Evolutionary conservation across 2,888 invertebrate species (phyloP), one percentile per base, ranked within the genome.

Genomic region (Melanargia galathea): DNA sequence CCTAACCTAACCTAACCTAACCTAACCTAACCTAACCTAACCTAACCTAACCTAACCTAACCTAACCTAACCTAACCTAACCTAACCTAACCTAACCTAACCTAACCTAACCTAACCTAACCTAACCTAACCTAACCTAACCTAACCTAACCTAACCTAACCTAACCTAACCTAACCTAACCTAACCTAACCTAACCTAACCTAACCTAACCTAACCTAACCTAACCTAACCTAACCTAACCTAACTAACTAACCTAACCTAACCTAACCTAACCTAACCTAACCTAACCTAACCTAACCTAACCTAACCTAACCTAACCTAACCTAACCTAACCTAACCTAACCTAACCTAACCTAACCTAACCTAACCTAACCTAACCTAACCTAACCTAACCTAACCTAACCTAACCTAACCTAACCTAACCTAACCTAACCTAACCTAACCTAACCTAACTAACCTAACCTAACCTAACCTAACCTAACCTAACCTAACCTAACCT

Each of bases 1-100:
- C 63, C 63, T 60, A 63, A 63, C 63, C 63, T 63, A 63, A 63
- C 62, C 62, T 62, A 62, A 62, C 62, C 62, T 62, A 62, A 62
- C 62, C 62, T 62, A 62, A 62, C n/a, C 62, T 62, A 62, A 62
- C 62, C 62, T 62, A 62, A 62, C 62, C 62, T 62, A 55, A 63
- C 54, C 55, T 63, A 55, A 55, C 54, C 55, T 60, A 63, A 60
- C 60, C 59, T 55, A 60, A 60, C 59, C 33, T 33, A 33, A 63
- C 63, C 63, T 63, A 63, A 63, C 63, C 63, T 63, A 63, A 62
- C 62, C 62, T 62, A 62, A 62, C 62, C 62, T 62, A 52, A 52
- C 33, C 33, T 33, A 33, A 33, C 33, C 33, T 33, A 33, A 33
- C 33, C 33, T 33, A 33, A 33, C 33, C 33, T 33, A 33, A 33